phyloP scores from a whole-genome alignment of 2,888 invertebrate species.

The Itoplectis maculator region DNA sequence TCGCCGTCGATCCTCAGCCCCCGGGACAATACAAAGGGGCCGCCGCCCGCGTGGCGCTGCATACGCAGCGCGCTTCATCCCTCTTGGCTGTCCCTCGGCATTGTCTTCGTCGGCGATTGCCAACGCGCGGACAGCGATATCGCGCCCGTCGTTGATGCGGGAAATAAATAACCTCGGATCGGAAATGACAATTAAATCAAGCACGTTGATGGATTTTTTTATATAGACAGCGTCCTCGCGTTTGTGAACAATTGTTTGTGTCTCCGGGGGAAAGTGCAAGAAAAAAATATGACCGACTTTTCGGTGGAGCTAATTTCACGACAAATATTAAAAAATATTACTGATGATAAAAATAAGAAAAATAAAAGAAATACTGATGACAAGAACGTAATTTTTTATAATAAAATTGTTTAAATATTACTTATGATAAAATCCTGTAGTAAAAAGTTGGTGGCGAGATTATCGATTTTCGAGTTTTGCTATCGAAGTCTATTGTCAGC shows the following conservation, averaged over 20 bases:
- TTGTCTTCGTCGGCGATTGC: conserved; percentile 61
- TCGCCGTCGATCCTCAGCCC: conserved; percentile 68
- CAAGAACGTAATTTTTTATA: too few relatives aligned
- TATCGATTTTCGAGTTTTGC: too few relatives aligned
- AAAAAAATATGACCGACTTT: too few relatives aligned
- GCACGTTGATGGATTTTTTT: background rate
- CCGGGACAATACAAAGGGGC: conserved; percentile 62
- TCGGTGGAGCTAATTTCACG: too few relatives aligned
- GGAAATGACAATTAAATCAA: conserved; percentile 41
- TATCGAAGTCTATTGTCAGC: too few relatives aligned
- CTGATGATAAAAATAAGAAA: too few relatives aligned
- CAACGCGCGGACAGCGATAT: conserved; percentile 31
- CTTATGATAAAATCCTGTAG: too few relatives aligned
- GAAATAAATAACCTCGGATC: conserved; percentile 18
- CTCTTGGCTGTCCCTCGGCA: conserved; percentile 56
- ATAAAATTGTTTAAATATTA: too few relatives aligned
- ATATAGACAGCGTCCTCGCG: too few relatives aligned
- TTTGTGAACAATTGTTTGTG: background rate
- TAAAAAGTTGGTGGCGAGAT: too few relatives aligned
- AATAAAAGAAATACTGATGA: too few relatives aligned
- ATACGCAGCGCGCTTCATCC: conserved; percentile 42
- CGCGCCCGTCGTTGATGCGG: conserved; percentile 32
- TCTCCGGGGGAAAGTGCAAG: conserved; percentile 26
- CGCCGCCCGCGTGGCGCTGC: conserved; percentile 29
- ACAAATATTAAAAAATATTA: too few relatives aligned